These are phyloP conservation scores for Ophioninae sp. DNA, from an alignment of 2,888 invertebrate species.

Conservation along the genomic window DNA sequence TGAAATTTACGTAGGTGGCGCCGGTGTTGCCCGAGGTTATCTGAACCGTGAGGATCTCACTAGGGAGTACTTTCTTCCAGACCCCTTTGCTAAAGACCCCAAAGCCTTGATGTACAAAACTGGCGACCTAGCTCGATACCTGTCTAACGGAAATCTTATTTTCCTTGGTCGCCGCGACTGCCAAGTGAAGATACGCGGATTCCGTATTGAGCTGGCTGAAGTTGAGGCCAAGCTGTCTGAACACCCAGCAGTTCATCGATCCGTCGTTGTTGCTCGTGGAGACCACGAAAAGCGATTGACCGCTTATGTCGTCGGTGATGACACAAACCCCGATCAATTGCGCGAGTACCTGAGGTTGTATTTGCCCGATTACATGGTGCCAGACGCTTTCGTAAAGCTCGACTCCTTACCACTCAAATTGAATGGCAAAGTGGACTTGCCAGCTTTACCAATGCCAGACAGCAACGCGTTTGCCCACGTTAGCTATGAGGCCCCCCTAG, in stretches of 20 bases:
- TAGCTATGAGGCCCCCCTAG: constrained; percentile 12
- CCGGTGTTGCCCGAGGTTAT: constrained; percentile 12
- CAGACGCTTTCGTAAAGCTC: constrained; percentile 21
- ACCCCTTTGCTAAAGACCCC: not conserved
- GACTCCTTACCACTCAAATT: not conserved
- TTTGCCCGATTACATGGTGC: constrained; percentile 24
- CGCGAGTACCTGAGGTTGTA: constrained; percentile 11
- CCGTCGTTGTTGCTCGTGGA: not conserved
- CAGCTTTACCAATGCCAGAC: constrained; percentile 8
- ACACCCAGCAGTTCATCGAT: constrained; percentile 14
- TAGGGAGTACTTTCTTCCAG: not conserved
- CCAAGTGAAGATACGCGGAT: constrained; percentile 27
- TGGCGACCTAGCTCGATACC: constrained; percentile 18
- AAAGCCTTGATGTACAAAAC: constrained; percentile 16
- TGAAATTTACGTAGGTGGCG: constrained; percentile 23
- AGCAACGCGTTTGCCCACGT: constrained; percentile 2
- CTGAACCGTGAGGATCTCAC: constrained; percentile 9
- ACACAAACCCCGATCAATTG: not conserved
- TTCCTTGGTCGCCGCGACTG: constrained; percentile 19
- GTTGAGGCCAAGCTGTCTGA: constrained; percentile 13
- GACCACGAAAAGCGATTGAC: not conserved
- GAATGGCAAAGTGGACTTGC: constrained; percentile 18
- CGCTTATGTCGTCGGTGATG: constrained; percentile 16
- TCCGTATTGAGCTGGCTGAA: constrained; percentile 22
- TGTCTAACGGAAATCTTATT: constrained; percentile 10